These are phyloP conservation scores for Tigriopus japonicus DNA, from an alignment of 1,140 invertebrate species.

Conservation along the genomic window DNA sequence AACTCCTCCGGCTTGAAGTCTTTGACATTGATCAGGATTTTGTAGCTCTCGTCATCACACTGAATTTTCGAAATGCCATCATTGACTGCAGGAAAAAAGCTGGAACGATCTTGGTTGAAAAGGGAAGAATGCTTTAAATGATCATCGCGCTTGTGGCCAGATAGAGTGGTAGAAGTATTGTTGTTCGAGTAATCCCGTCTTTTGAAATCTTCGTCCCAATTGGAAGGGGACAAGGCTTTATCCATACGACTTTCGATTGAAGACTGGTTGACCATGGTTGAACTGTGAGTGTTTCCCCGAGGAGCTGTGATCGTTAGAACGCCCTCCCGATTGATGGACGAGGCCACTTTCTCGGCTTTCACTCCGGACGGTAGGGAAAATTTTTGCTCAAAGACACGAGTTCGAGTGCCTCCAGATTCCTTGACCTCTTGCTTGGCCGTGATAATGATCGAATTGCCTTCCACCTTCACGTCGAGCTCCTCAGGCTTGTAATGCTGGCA, in stretches of 20 bases:
- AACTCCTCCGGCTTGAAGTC: conserved; percentile 13
- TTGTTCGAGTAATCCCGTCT: background rate
- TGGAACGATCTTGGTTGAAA: too few relatives aligned
- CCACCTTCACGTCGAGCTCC: conserved; percentile 12
- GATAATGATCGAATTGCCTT: conserved; percentile 7
- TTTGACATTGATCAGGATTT: conserved; percentile 6
- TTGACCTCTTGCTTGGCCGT: conserved; percentile 11
- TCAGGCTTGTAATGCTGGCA: conserved; percentile 6
- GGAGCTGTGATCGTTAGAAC: conserved; percentile 2
- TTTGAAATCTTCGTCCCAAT: background rate
- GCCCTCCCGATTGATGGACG: conserved; percentile 1
- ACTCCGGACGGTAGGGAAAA: conserved; percentile 10
- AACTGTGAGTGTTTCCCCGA: background rate
- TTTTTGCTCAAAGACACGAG: conserved; percentile 12
- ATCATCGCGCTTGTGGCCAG: background rate
- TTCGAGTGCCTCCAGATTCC: conserved; percentile 12
- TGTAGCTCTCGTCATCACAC: conserved; percentile 5
- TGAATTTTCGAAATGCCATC: background rate
- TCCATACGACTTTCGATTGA: conserved; percentile 3
- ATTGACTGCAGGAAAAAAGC: background rate
- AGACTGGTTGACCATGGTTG: conserved; percentile 1
- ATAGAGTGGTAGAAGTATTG: background rate
- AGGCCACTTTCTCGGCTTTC: conserved; percentile 1
- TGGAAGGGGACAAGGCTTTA: conserved; percentile 6
- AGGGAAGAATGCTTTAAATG: too few relatives aligned